phyloP scores from a whole-genome alignment of 2,113 vertebrate genomes.

The Gorilla gorilla region DNA sequence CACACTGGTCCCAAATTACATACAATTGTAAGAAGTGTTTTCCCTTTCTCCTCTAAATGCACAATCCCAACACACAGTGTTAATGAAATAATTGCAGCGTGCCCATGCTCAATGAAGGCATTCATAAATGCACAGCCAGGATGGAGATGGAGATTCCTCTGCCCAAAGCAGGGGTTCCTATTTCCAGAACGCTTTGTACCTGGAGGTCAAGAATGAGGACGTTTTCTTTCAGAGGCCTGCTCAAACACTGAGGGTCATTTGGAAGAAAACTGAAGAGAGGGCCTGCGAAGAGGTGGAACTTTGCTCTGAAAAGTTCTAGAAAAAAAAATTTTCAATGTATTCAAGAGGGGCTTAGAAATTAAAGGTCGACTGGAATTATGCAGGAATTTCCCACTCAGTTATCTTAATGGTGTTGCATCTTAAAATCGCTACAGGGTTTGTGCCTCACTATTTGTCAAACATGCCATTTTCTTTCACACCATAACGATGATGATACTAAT shows the following conservation, averaged over 20 bases:
- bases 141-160: neutral
- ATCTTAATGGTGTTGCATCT: neutral
- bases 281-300: neutral
- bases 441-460: neutral
- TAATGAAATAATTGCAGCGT: conserved; percentile 57
- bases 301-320: neutral
- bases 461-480: neutral
- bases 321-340: neutral
- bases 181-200: neutral
- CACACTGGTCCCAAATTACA: conserved; percentile 50
- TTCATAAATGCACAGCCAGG: neutral
- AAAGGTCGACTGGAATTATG: neutral
- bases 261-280: conserved; percentile 7
- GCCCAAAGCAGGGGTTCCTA: neutral
- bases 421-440: neutral
- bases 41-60: conserved; percentile 35
- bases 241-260: neutral
- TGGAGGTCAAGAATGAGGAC: neutral
- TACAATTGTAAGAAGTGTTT: conserved; percentile 35
- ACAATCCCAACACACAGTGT: neutral
- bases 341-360: neutral
- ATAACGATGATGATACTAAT: neutral
- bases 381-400: neutral
- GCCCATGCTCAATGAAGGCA: neutral
- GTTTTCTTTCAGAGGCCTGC: neutral